Conservation (phyloP, 2,888 invertebrate species). For the Eilema griseolum region DNA sequence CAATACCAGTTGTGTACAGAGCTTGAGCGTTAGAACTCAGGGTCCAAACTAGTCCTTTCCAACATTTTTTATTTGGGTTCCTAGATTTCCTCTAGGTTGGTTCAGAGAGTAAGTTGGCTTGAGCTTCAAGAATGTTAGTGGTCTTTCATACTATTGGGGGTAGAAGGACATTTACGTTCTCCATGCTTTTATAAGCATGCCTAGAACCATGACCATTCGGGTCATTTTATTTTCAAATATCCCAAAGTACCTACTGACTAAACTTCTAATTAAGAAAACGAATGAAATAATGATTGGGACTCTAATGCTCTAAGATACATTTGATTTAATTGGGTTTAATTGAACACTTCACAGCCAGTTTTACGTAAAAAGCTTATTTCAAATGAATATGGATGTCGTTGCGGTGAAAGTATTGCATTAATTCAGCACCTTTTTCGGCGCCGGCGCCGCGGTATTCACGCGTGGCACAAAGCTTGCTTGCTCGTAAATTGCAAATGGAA, state of each 20-base stretch:
- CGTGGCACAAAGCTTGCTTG: constrained; percentile 65
- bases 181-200: too few species aligned
- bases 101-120: too few species aligned
- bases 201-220: too few species aligned
- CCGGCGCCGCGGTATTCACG: constrained; percentile 64
- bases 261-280: not conserved
- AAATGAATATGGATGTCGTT: constrained; percentile 60
- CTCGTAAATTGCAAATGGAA: constrained; percentile 81
- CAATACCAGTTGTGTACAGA: too few species aligned
- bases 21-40: too few species aligned
- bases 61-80: too few species aligned
- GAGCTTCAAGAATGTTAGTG: too few species aligned
- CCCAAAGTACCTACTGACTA: not conserved
- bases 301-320: constrained; percentile 4
- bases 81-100: too few species aligned
- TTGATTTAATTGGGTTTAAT: constrained; percentile 24
- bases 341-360: constrained; percentile 43
- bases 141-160: too few species aligned
- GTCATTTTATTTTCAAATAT: not conserved
- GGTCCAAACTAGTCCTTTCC: too few species aligned
- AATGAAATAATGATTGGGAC: not conserved
- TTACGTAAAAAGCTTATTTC: constrained; percentile 55
- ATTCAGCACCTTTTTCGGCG: constrained; percentile 65
- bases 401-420: constrained; percentile 62
- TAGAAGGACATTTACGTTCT: not conserved